Base-by-base conservation (phyloP, 2,113 vertebrate genomes). In the Neolamprologus devosi region DNA sequence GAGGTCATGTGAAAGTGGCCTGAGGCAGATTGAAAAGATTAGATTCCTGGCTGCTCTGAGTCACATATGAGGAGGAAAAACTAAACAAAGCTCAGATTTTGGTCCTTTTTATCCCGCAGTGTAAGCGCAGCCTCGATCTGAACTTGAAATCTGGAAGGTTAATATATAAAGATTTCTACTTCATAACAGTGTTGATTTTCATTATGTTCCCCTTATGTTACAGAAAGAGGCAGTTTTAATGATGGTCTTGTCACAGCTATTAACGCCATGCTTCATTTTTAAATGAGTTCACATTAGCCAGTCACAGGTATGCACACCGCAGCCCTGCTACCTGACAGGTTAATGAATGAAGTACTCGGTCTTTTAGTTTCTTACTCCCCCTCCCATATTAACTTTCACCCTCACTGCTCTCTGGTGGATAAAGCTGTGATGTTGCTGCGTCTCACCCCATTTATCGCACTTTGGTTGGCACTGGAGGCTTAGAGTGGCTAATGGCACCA, bases 371-470 rank as follows among this genome's bases (percentile, higher is more conserved):
- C 9, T 60, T 17, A 3, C 6, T 42, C 42, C 54, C 16, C 47
- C 40, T 83, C 28, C 4, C 26, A 17, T 55, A 19, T 80, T 40
- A 73, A 42, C 60, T 75, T 80, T 35, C 45, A 33, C 51, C 28
- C 14, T 53, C 37, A 26, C 47, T 26, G 40, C 82, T 85, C 80
- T 80, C 73, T 55, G 73, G 23, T 82, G 79, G 82, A 65, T 88
- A 21, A 86, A 86, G n/a, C 70, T 47, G 60, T 83, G 86, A 80
- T 85, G 85, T 84, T 73, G 45, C 70, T 85, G 80, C 9, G 49
- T 86, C 78, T 81, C 82, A 45, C 70, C 55, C 73, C 94, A 93
- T 93, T 94, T 89, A 88, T 90, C 30, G 88, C 84, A 80, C 85
- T 80, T 89, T 55, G 16, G 26, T 58, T 35, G 37, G 63, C 23